phyloP scores from a whole-genome alignment of 2,797 vertebrate genomes.

The Antennarius maculatus region DNA sequence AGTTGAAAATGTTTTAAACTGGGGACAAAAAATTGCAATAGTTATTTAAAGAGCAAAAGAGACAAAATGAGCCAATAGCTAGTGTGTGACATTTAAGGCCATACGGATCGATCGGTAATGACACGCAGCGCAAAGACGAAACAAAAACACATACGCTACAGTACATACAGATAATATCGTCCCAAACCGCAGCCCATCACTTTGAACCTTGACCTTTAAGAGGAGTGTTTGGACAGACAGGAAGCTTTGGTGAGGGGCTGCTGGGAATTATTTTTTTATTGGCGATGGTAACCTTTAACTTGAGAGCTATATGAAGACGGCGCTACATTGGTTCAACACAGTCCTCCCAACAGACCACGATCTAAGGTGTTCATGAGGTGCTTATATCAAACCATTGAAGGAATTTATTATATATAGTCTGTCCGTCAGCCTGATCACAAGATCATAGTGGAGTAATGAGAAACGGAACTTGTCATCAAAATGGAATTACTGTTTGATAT shows the following conservation, averaged over 20 bases:
- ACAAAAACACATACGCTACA: conserved; percentile 4
- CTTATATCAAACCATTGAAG: conserved; percentile 42
- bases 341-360: conserved; percentile 39
- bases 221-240: conserved; percentile 40
- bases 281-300: conserved; percentile 77
- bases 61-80: conserved; percentile 5
- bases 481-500: conserved; percentile 63
- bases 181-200: conserved; percentile 17
- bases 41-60: neutral
- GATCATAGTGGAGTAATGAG: conserved; percentile 43
- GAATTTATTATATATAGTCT: conserved; percentile 47
- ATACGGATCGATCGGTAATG: conserved; percentile 31
- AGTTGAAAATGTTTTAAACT: neutral
- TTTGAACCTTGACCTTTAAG: conserved; percentile 65
- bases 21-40: neutral
- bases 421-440: conserved; percentile 30
- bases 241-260: conserved; percentile 47
- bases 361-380: conserved; percentile 35
- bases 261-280: conserved; percentile 70
- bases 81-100: conserved; percentile 43
- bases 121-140: conserved; percentile 8
- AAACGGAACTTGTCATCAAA: conserved; percentile 64
- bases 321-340: conserved; percentile 56
- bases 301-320: conserved; percentile 62
- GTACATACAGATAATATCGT: conserved; percentile 1